A percentile compares a stretch with the other conserved stretches of the same genome.
Evolutionary conservation across 2,888 invertebrate genomes (phyloP).

Genomic region (Drosophila sordidapex): DNA sequence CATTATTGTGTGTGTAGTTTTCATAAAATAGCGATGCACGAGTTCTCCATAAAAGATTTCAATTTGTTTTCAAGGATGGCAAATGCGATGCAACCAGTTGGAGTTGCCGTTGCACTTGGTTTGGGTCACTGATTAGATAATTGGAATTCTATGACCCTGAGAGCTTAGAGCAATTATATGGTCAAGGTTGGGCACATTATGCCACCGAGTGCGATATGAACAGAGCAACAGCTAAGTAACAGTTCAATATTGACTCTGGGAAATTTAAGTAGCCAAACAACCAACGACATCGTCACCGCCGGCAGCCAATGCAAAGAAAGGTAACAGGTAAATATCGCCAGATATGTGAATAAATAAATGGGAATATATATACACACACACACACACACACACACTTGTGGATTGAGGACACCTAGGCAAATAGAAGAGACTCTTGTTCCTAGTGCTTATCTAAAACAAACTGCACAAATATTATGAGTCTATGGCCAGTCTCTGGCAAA

Average conservation of each 20-base stretch:
- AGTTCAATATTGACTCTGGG: conserved; percentile 64
- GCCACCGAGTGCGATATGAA: conserved; percentile 32
- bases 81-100: conserved; percentile 49
- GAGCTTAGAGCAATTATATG: conserved; percentile 64
- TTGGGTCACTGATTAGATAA: conserved; percentile 28
- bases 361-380: neutral
- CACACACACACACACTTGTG: neutral
- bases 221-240: conserved; percentile 40
- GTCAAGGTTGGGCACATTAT: conserved; percentile 64
- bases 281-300: conserved; percentile 25
- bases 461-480: conserved; percentile 12
- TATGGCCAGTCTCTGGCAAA: neutral
- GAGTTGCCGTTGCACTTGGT: conserved; percentile 31
- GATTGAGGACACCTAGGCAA: conserved; percentile 40
- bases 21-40: conserved; percentile 46
- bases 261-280: conserved; percentile 71
- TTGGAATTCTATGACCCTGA: conserved; percentile 65
- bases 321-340: conserved; percentile 50
- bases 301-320: conserved; percentile 61
- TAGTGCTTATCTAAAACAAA: conserved; percentile 58
- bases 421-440: conserved; percentile 53
- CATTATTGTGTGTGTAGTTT: conserved; percentile 24
- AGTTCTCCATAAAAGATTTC: conserved; percentile 64
- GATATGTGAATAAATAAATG: conserved; percentile 45
- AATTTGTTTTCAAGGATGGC: conserved; percentile 69